phyloP scores from a whole-genome alignment of 2,797 vertebrate genomes.

The Lutjanus campechanus region DNA sequence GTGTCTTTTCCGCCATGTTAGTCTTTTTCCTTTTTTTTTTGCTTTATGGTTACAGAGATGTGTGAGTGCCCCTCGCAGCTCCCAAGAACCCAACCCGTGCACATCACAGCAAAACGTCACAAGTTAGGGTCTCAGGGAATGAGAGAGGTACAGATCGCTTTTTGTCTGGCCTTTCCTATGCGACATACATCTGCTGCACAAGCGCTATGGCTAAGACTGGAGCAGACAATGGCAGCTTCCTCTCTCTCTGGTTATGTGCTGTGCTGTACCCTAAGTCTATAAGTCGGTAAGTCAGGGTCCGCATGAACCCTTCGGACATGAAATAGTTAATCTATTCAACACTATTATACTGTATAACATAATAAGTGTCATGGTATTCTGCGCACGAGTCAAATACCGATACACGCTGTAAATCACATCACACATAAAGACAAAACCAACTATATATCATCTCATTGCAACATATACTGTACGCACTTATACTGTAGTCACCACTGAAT shows the following conservation, averaged over 20 bases:
- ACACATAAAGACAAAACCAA: slow-evolving; percentile 21
- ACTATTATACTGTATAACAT: slow-evolving; percentile 13
- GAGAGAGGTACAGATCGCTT: slow-evolving; percentile 92
- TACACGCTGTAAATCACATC: slow-evolving; percentile 29
- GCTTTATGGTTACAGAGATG: slow-evolving; percentile 81
- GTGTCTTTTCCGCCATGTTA: slow-evolving; percentile 64
- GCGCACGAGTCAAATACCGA: slow-evolving; percentile 22
- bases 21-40: slow-evolving; percentile 29
- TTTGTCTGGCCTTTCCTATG: slow-evolving; percentile 48
- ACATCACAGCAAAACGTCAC: slow-evolving; percentile 99
- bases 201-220: slow-evolving; percentile 49
- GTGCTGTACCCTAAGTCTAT: slow-evolving; percentile 40
- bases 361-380: slow-evolving; percentile 13
- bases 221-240: slow-evolving; percentile 73
- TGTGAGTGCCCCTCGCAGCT: slow-evolving; percentile 96
- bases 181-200: slow-evolving; percentile 52
- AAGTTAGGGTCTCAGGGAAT: slow-evolving; percentile 99
- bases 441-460: slow-evolving; percentile 39
- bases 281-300: slow-evolving; percentile 25
- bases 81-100: slow-evolving; percentile 99
- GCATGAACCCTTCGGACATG: not conserved
- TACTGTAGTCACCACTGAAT: slow-evolving; percentile 43
- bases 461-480: slow-evolving; percentile 35
- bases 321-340: slow-evolving; percentile 5
- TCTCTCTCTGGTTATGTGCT: slow-evolving; percentile 66